Conservation (phyloP, 2,113 vertebrate genomes). For the Thalassoma bifasciatum region DNA sequence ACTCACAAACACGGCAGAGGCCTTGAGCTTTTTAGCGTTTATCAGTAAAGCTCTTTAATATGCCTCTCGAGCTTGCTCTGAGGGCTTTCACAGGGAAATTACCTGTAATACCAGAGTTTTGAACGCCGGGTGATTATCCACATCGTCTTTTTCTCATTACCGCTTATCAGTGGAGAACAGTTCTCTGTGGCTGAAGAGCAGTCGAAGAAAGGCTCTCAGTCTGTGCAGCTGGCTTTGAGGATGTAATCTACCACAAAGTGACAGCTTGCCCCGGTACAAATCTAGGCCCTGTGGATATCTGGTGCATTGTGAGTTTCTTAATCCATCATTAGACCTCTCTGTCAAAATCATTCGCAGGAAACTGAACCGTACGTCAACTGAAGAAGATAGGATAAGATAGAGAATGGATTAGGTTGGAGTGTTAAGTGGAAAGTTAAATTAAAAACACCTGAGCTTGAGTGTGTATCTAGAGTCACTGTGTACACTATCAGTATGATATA, state of each 20-base stretch:
- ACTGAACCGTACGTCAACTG: slow-evolving; percentile 26
- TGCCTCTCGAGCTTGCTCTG: slow-evolving; percentile 75
- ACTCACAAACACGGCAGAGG: slow-evolving; percentile 69
- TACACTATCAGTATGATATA: not conserved
- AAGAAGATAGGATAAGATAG: slow-evolving; percentile 56
- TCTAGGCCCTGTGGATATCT: slow-evolving; percentile 47
- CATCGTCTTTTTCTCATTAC: slow-evolving; percentile 78
- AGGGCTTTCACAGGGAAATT: slow-evolving; percentile 78
- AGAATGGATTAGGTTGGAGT: slow-evolving; percentile 28
- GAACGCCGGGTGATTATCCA: slow-evolving; percentile 77
- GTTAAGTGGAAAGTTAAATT: slow-evolving; percentile 20
- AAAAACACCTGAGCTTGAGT: slow-evolving; percentile 12
- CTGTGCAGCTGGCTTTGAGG: slow-evolving; percentile 63
- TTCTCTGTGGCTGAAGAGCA: slow-evolving; percentile 70
- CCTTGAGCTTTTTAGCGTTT: slow-evolving; percentile 79
- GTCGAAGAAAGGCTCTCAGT: slow-evolving; percentile 64
- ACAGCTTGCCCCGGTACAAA: slow-evolving; percentile 63
- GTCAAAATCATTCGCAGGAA: slow-evolving; percentile 41
- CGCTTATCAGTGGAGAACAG: slow-evolving; percentile 75
- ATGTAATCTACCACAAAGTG: slow-evolving; percentile 75
- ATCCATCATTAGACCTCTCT: slow-evolving; percentile 53
- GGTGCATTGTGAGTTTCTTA: slow-evolving; percentile 50
- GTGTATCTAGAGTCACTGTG: not conserved
- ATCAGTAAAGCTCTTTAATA: slow-evolving; percentile 82
- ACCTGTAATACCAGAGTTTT: slow-evolving; percentile 78